A percentile compares a stretch with the other conserved stretches of the same genome.
Conservation (phyloP, 2,888 invertebrate species). For the Drosophila pseudotalamancana region DNA sequence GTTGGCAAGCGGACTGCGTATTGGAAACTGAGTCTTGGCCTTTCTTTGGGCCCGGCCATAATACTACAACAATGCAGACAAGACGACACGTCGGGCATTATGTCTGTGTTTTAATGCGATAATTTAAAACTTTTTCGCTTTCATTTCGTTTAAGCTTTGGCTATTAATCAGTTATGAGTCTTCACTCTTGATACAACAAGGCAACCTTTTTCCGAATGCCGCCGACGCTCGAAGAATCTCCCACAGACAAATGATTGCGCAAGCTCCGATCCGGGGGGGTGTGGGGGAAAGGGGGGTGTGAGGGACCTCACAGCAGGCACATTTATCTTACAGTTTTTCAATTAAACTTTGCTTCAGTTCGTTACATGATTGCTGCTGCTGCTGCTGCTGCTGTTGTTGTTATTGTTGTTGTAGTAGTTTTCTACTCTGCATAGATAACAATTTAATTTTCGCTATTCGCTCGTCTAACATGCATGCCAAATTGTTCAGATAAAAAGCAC, state of each 20-base stretch:
- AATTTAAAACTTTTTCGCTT: slow-evolving; percentile 70
- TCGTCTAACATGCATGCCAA: slow-evolving; percentile 60
- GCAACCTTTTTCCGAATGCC: slow-evolving; percentile 28
- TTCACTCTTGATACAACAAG: slow-evolving; percentile 40
- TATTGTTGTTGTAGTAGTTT: neutral
- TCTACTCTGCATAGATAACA: slow-evolving; percentile 57
- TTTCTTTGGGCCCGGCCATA: slow-evolving; percentile 48
- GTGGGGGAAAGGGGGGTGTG: neutral
- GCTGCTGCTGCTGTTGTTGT: no score
- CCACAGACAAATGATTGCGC: slow-evolving; percentile 33
- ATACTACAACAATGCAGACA: slow-evolving; percentile 3
- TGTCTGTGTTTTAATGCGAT: slow-evolving; percentile 58
- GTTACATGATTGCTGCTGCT: slow-evolving; percentile 38
- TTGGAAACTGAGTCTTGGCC: slow-evolving; percentile 30
- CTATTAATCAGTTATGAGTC: slow-evolving; percentile 68
- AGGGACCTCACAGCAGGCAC: slow-evolving; percentile 29
- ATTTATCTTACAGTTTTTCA: slow-evolving; percentile 63
- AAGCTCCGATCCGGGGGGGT: slow-evolving; percentile 15
- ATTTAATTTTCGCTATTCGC: slow-evolving; percentile 48
- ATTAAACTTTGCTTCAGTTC: slow-evolving; percentile 56
- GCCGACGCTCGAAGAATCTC: slow-evolving; percentile 55
- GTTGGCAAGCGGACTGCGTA: slow-evolving; percentile 15
- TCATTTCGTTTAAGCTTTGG: slow-evolving; percentile 61
- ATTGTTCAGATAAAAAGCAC: slow-evolving; percentile 60
- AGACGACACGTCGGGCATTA: slow-evolving; percentile 32